Evolutionary conservation across 53 echinoderm and acorn worm genomes (phyloP).

Genomic region (Henricia sp.): DNA sequence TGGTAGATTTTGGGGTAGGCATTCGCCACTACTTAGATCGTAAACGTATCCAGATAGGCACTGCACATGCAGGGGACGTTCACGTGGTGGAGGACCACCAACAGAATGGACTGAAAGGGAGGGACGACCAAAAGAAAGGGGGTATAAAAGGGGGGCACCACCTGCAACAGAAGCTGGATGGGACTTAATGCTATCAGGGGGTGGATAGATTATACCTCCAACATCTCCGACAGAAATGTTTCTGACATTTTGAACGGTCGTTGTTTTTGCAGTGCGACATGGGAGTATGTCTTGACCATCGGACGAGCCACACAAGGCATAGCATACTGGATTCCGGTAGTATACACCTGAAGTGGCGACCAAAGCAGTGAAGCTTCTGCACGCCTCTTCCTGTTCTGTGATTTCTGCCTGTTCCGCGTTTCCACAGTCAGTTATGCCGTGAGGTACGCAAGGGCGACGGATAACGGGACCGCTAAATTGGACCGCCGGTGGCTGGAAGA

Average conservation of each 20-base stretch:
- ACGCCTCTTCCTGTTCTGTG: not conserved
- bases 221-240: not conserved
- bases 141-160: too few relatives aligned
- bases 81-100: too few relatives aligned
- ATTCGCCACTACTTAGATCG: too few relatives aligned
- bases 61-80: too few relatives aligned
- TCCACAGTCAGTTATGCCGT: not conserved
- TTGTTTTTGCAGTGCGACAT: not conserved
- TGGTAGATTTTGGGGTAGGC: too few relatives aligned
- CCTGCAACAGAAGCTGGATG: not conserved
- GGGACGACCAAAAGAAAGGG: too few relatives aligned
- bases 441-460: constrained; percentile 22
- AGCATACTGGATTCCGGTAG: constrained; percentile 38
- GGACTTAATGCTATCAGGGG: not conserved
- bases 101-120: too few relatives aligned
- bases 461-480: not conserved
- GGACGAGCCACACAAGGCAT: not conserved
- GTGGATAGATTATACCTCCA: too few relatives aligned
- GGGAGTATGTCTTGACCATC: not conserved
- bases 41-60: too few relatives aligned
- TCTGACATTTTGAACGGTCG: not conserved
- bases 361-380: constrained; percentile 22
- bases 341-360: not conserved
- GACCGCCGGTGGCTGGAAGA: constrained; percentile 23
- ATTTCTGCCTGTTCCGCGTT: not conserved